Evolutionary conservation across 2,113 vertebrate genomes (phyloP).

Genomic region (Dunckerocampus dactyliophorus): DNA sequence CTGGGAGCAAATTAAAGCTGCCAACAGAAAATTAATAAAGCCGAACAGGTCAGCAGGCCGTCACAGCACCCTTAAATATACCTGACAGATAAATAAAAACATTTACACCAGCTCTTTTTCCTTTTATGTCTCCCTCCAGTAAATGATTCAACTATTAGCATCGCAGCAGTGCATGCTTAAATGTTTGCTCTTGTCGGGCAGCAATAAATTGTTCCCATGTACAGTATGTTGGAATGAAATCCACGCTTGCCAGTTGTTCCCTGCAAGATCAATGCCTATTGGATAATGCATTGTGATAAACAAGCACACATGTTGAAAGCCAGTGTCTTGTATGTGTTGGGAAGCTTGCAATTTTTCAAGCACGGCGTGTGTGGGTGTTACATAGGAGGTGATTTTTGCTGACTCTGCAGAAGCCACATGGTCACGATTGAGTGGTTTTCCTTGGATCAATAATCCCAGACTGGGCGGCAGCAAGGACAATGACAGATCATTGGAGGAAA

Average conservation of each 20-base stretch:
- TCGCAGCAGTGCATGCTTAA: not conserved
- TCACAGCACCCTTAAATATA: slow-evolving; percentile 1
- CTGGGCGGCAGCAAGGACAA: slow-evolving; percentile 56
- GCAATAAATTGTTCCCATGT: not conserved
- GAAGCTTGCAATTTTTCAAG: slow-evolving; percentile 21
- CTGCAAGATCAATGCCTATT: not conserved
- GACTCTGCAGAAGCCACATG: slow-evolving; percentile 48
- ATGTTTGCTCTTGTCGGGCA: not conserved
- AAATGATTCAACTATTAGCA: not conserved
- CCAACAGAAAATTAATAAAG: not conserved
- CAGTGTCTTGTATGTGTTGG: not conserved
- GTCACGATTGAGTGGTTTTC: slow-evolving; percentile 57
- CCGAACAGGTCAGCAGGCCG: slow-evolving; percentile 2
- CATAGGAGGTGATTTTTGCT: slow-evolving; percentile 31
- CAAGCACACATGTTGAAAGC: not conserved
- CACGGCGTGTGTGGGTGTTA: not conserved
- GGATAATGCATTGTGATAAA: not conserved
- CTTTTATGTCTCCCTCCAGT: not conserved
- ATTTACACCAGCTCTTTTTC: not conserved
- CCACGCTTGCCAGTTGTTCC: not conserved
- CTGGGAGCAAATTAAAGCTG: not conserved
- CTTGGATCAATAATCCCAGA: slow-evolving; percentile 57
- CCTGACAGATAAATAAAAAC: slow-evolving; percentile 9
- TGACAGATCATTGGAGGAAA: slow-evolving; percentile 43
- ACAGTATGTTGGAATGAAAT: not conserved